Evolutionary conservation across 2,113 vertebrate genomes (phyloP).

Genomic region (Athene cunicularia): DNA sequence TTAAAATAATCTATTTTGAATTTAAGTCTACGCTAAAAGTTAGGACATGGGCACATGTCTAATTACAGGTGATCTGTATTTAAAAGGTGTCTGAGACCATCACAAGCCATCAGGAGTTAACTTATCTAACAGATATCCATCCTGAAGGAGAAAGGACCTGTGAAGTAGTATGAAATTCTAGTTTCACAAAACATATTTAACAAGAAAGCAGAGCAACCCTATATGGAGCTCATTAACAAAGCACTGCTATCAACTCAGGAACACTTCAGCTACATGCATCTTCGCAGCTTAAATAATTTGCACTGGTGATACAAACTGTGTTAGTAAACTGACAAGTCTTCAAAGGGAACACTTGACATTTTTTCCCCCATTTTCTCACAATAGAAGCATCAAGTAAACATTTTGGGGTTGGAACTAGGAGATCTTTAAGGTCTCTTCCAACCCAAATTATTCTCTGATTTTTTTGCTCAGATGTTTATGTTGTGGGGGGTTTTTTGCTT

Average conservation of each 20-base stretch:
- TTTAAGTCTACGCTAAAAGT: not conserved
- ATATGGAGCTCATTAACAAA: not conserved
- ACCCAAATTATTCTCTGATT: not conserved
- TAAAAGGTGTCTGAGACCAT: not conserved
- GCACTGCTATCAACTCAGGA: not conserved
- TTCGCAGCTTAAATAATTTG: conserved; percentile 3
- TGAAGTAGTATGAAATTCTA: not conserved
- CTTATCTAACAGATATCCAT: not conserved
- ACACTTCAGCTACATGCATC: not conserved
- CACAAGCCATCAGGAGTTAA: not conserved
- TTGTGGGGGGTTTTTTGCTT: too few relatives aligned
- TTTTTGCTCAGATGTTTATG: not conserved
- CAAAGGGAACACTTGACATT: not conserved
- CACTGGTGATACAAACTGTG: not conserved
- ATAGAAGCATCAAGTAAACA: not conserved
- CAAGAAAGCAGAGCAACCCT: not conserved
- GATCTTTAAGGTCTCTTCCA: too few relatives aligned
- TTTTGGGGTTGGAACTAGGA: too few relatives aligned
- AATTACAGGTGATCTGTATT: not conserved
- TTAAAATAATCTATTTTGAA: not conserved
- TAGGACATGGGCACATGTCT: not conserved
- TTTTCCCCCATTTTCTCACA: not conserved
- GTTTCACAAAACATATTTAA: not conserved
- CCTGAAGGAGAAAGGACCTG: not conserved
- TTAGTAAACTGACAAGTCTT: not conserved